These are phyloP conservation scores for Melanocharis versteri DNA, from an alignment of 2,113 vertebrate genomes.

Conservation along the genomic window DNA sequence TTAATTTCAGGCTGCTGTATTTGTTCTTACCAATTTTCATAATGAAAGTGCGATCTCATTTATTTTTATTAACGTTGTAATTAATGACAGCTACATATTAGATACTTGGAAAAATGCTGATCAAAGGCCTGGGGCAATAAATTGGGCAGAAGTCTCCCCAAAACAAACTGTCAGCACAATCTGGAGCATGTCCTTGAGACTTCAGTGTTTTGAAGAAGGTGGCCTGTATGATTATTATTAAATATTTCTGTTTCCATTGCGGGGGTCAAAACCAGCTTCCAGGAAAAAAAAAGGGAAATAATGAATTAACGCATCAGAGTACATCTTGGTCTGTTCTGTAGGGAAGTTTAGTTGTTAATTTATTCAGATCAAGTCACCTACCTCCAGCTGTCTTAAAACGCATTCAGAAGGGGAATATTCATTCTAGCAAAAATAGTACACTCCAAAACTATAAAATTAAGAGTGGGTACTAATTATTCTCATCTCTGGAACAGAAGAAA, in stretches of 20 bases:
- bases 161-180: not conserved
- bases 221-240: not conserved
- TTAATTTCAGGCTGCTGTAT: not conserved
- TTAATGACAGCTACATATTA: not conserved
- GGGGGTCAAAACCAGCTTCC: not conserved
- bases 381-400: not conserved
- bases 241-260: not conserved
- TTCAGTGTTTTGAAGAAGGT: not conserved
- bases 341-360: not conserved
- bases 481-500: not conserved
- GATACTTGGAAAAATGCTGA: not conserved
- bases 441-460: not conserved
- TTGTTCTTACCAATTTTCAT: not conserved
- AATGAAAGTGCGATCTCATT: not conserved
- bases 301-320: not conserved
- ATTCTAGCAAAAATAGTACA: not conserved
- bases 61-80: not conserved
- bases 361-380: not conserved
- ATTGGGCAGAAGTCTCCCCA: not conserved
- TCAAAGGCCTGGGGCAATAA: not conserved
- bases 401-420: not conserved
- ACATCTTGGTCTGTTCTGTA: not conserved
- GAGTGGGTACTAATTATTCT: slow-evolving; percentile 18
- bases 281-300: not conserved
- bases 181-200: not conserved